phyloP scores from a whole-genome alignment of 1,140 invertebrate species.

The Philotrypesis tridentata region DNA sequence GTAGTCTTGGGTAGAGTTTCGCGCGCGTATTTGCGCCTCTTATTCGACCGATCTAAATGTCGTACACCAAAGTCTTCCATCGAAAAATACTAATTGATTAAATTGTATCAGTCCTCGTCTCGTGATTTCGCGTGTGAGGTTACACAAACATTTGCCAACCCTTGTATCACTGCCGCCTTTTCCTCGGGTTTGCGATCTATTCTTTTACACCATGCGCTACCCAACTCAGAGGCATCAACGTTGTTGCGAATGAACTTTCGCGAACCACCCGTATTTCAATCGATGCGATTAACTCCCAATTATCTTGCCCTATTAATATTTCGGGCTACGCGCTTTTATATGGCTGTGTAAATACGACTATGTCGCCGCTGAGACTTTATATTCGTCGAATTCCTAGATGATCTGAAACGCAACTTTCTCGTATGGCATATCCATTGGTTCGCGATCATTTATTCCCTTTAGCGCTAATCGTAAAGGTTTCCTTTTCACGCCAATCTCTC shows the following conservation, averaged over 20 bases:
- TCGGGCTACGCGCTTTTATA: not conserved
- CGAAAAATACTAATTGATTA: slow-evolving; percentile 18
- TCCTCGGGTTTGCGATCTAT: not conserved
- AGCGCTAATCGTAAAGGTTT: too few species aligned
- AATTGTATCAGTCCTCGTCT: not conserved
- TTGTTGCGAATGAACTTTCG: not conserved
- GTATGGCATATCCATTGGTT: too few species aligned
- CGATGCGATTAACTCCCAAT: not conserved
- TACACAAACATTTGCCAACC: not conserved
- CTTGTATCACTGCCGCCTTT: not conserved
- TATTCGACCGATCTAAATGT: not conserved
- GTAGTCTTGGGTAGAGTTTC: not conserved
- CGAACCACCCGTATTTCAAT: not conserved
- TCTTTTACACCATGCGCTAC: not conserved
- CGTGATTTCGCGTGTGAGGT: not conserved
- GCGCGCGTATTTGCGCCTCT: not conserved
- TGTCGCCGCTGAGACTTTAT: too few species aligned
- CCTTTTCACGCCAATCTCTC: too few species aligned
- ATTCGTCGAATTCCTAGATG: too few species aligned
- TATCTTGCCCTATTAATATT: not conserved
- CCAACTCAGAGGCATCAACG: slow-evolving; percentile 8
- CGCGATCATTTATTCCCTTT: too few species aligned
- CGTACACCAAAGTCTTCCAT: slow-evolving; percentile 4
- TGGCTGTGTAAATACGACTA: not conserved
- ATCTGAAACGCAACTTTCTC: too few species aligned